Base-by-base conservation (phyloP, 2,888 invertebrate genomes). In the Cacoxenus indagator region DNA sequence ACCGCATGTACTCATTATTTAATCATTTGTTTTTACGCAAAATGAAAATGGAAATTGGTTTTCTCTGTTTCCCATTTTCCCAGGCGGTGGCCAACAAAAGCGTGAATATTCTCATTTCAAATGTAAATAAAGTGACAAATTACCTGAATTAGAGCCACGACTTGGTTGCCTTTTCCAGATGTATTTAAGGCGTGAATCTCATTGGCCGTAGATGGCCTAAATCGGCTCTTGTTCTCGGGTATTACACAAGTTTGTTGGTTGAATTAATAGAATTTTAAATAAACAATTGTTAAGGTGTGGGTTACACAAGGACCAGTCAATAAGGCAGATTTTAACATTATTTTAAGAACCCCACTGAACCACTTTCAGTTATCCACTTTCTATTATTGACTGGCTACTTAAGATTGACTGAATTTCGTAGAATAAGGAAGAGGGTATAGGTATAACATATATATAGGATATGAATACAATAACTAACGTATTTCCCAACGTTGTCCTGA, bases 111-210 rank as follows among this genome's bases (percentile, higher is more conserved):
- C 37, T 76, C 74, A 79, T 81, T 80, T 81, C 72, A 80, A 80
- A 80, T 82, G 82, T 80, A 80, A 80, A 82, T 82, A 80, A 78
- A 80, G 82, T 82, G 82, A 80, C 80, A 80, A 80, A 80, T 80
- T 82, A 80, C 80, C 80, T 81, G 79, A 79, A 82, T 82, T 80
- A 80, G 77, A 76, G 81, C 75, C 77, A 78, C 76, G 70, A 71
- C 70, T 76, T 51, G 74, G n/a, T n/a, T n/a, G n/a, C 70, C 69
- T 73, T 74, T 43, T 43, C 43, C 9, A 9, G 22, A 17, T 48
- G 48, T 48, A 48, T 17, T 19, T 19, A 48, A 48, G 19, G 17
- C 17, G 19, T 1, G 8, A 48, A 51, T 1, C 9, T 6, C 19
- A 19, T 51, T 51, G n/a, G 22, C 51, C 51, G 9, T 51, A 51